Evolutionary conservation across 35 echinoderm and acorn worm species (phyloP).

Genomic region (Apostichopus japonicus): DNA sequence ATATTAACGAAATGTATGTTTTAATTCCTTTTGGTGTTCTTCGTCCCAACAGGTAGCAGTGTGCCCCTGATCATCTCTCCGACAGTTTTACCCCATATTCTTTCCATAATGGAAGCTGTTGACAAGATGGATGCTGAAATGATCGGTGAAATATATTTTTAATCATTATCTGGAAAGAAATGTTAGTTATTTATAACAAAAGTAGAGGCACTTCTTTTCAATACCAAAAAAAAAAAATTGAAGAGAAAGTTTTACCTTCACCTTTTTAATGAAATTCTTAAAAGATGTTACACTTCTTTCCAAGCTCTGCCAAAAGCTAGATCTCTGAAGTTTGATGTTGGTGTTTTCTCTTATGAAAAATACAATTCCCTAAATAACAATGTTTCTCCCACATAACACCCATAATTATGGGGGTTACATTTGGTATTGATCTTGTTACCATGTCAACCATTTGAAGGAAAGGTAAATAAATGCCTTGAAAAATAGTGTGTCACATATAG

Average conservation of each 20-base stretch:
- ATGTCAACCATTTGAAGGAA: too few relatives aligned
- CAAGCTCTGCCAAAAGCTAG: too few relatives aligned
- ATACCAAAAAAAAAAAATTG: neutral
- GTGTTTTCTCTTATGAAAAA: too few relatives aligned
- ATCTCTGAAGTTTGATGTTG: neutral
- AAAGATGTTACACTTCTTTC: too few relatives aligned
- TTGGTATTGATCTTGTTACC: too few relatives aligned
- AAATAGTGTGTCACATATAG: too few relatives aligned
- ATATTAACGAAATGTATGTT: neutral
- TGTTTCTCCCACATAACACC: neutral
- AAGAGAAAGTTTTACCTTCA: neutral
- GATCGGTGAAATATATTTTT: neutral
- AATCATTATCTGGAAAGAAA: neutral
- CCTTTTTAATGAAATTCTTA: neutral
- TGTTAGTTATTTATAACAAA: neutral
- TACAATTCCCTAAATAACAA: neutral
- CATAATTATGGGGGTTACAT: too few relatives aligned
- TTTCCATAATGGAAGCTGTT: slow-evolving; percentile 13
- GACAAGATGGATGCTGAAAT: slow-evolving; percentile 49
- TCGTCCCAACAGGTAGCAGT: neutral
- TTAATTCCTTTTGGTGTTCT: neutral
- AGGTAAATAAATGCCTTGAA: too few relatives aligned
- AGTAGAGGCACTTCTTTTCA: too few relatives aligned
- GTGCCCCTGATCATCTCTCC: slow-evolving; percentile 28
- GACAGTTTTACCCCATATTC: slow-evolving; percentile 35